Conservation (phyloP, 2,797 vertebrate genomes). For the Pterois miles region DNA sequence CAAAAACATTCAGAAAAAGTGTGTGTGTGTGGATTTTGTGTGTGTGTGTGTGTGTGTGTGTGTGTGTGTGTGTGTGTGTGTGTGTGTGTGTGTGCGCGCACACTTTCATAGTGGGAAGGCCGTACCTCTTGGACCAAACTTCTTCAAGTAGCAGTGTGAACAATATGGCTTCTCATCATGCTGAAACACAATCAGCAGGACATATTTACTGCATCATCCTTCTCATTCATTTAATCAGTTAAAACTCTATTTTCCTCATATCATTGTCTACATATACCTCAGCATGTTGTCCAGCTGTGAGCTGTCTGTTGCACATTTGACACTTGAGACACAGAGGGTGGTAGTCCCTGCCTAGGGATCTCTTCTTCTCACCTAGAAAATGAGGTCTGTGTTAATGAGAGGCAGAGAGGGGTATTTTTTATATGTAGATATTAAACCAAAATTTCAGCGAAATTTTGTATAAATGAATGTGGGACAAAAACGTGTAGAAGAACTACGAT, state of each 20-base stretch:
- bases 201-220: slow-evolving; percentile 2
- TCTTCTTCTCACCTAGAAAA: slow-evolving; percentile 84
- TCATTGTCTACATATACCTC: slow-evolving; percentile 70
- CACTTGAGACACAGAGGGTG: slow-evolving; percentile 89
- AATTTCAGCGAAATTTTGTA: background rate
- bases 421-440: background rate
- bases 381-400: background rate
- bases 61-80: background rate
- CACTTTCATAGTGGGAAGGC: background rate
- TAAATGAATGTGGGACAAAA: too few relatives aligned
- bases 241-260: background rate
- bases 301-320: slow-evolving; percentile 84
- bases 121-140: slow-evolving; percentile 86
- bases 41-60: background rate
- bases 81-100: background rate
- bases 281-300: slow-evolving; percentile 85
- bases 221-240: background rate
- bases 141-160: slow-evolving; percentile 84
- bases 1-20: slow-evolving; percentile 14
- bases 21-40: slow-evolving; percentile 2
- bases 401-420: background rate
- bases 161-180: slow-evolving; percentile 88
- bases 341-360: slow-evolving; percentile 87
- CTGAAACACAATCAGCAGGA: slow-evolving; percentile 73
- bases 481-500: too few relatives aligned